phyloP scores from a whole-genome alignment of 2,797 vertebrate genomes.

The Chromis chromis region DNA sequence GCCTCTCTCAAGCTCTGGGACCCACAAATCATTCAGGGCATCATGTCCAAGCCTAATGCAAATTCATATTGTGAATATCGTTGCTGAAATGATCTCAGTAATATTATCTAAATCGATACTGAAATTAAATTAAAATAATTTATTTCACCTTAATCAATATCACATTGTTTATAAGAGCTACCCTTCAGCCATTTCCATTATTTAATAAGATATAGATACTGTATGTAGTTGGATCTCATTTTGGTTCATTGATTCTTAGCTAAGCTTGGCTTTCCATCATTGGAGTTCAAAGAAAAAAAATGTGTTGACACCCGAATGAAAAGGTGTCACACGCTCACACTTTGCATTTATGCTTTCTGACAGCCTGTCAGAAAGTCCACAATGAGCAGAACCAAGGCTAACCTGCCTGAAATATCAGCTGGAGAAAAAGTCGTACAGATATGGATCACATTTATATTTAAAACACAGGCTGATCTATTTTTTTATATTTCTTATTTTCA shows the following conservation, averaged over 20 bases:
- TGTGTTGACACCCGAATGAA: constrained; percentile 36
- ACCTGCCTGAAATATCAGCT: constrained; percentile 9
- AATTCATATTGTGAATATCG: constrained; percentile 7
- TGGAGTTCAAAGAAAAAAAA: not conserved
- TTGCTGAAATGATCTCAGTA: not conserved
- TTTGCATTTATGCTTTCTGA: constrained; percentile 50
- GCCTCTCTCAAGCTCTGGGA: not conserved
- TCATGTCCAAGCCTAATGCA: constrained; percentile 5
- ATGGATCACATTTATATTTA: constrained; percentile 3
- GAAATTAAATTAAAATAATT: not conserved
- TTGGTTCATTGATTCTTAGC: constrained; percentile 5
- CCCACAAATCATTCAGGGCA: not conserved
- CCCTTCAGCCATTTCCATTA: constrained; percentile 3
- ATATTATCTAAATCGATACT: constrained; percentile 6
- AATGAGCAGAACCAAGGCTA: constrained; percentile 15
- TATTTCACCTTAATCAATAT: not conserved
- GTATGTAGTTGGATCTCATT: not conserved
- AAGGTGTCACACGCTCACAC: constrained; percentile 44
- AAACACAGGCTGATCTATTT: not conserved
- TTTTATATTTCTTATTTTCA: not conserved
- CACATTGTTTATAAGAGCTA: not conserved
- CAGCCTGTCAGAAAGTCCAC: constrained; percentile 48
- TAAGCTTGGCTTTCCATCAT: not conserved
- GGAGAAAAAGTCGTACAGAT: not conserved
- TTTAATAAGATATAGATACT: constrained; percentile 1